phyloP scores from a whole-genome alignment of 2,113 vertebrate species.

The Pluvialis apricaria region DNA sequence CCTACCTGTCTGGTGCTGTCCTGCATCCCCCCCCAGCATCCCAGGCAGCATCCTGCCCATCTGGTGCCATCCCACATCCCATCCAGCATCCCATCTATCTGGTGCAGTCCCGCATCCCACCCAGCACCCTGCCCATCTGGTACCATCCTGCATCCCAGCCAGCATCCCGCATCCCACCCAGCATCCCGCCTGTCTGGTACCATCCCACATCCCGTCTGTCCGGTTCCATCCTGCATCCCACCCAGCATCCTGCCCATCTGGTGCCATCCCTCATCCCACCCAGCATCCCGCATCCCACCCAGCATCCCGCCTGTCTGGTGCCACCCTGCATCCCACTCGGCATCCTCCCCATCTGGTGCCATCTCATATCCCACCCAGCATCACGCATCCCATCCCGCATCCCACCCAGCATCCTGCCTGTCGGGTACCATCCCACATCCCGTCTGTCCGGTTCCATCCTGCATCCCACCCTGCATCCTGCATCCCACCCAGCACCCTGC shows the following conservation, averaged over 20 bases:
- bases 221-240: too few species aligned
- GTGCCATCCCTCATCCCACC: background rate
- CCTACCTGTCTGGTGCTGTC: background rate
- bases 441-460: too few species aligned
- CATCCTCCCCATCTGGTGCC: too few species aligned
- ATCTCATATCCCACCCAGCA: background rate
- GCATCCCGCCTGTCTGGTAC: background rate
- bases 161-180: background rate
- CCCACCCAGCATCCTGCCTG: background rate
- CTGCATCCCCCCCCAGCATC: background rate
- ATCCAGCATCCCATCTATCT: too few species aligned
- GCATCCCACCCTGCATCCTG: background rate
- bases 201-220: too few species aligned
- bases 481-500: background rate
- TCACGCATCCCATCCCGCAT: too few species aligned
- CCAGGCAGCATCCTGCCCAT: background rate
- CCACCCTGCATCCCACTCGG: background rate
- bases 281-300: background rate
- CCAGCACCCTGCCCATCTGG: background rate
- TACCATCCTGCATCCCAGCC: background rate
- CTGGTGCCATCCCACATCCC: background rate
- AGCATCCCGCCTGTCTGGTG: fast-evolving
- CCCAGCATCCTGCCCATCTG: too few species aligned
- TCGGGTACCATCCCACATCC: background rate
- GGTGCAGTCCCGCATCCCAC: background rate